phyloP scores from a whole-genome alignment of 2,113 vertebrate genomes.

The Lophotis ruficrista region DNA sequence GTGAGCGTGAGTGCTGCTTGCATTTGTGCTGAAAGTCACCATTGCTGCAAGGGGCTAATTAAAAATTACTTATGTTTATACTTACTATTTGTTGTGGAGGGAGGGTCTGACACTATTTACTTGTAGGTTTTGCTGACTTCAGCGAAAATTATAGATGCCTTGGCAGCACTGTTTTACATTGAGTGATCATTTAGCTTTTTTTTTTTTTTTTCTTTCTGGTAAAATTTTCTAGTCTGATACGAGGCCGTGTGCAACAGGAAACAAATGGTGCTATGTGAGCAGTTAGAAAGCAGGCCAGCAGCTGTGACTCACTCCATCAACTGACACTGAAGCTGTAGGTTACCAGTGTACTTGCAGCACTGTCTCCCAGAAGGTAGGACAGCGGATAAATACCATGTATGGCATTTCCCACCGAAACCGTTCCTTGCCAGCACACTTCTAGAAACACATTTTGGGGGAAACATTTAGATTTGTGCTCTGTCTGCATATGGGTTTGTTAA shows the following conservation, averaged over 20 bases:
- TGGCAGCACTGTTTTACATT: neutral
- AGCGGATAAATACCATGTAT: neutral
- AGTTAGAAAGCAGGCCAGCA: neutral
- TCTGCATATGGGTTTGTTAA: neutral
- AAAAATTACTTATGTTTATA: neutral
- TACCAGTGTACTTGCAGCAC: neutral
- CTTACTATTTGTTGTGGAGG: neutral
- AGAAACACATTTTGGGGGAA: neutral
- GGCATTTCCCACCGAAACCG: neutral
- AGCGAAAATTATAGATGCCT: neutral
- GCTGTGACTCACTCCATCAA: constrained; percentile 26
- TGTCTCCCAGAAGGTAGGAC: neutral
- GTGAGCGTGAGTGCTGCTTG: neutral
- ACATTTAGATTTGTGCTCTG: neutral
- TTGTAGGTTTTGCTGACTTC: neutral
- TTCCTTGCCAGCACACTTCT: neutral
- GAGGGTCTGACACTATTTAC: neutral
- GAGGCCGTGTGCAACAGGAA: constrained; percentile 38
- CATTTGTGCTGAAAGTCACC: neutral
- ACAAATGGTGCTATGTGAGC: neutral
- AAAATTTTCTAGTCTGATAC: neutral
- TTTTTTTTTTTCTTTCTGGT: neutral
- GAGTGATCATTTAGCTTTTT: neutral
- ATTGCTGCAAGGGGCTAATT: neutral
- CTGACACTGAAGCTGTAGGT: neutral